Evolutionary conservation across 2,113 vertebrate species (phyloP).

Genomic region (Muscicapa adusta): DNA sequence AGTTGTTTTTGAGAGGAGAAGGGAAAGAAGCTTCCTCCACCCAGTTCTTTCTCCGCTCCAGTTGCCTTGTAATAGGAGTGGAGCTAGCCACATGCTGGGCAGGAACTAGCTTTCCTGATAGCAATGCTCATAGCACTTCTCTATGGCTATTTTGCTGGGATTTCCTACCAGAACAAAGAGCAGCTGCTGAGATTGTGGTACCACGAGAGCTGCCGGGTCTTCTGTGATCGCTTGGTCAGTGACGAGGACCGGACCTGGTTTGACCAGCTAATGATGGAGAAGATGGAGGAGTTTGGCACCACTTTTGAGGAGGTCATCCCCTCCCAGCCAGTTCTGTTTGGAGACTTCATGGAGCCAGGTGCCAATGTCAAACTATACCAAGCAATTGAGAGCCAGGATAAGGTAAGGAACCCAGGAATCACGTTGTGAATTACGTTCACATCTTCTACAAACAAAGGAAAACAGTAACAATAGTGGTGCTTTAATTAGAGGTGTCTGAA

Average conservation of each 20-base stretch:
- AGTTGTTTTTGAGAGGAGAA: background rate
- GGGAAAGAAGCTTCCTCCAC: background rate
- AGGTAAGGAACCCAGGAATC: slow-evolving; percentile 64
- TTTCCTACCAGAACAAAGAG: slow-evolving; percentile 73
- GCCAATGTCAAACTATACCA: slow-evolving; percentile 77
- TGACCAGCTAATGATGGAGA: slow-evolving; percentile 74
- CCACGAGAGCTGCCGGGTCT: slow-evolving; percentile 88
- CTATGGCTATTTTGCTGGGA: background rate
- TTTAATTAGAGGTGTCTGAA: background rate
- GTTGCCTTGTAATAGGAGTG: background rate
- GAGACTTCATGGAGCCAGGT: slow-evolving; percentile 86
- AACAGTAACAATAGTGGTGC: background rate
- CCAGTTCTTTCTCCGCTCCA: background rate
- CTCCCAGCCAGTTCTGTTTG: slow-evolving; percentile 82
- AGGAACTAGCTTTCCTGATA: background rate
- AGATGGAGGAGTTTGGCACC: slow-evolving; percentile 77
- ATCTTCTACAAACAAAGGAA: background rate
- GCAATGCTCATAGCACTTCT: background rate
- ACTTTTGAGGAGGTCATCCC: slow-evolving; percentile 78
- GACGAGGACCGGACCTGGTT: slow-evolving; percentile 84
- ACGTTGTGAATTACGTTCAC: background rate
- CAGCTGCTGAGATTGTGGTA: slow-evolving; percentile 87
- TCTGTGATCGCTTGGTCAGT: slow-evolving; percentile 86
- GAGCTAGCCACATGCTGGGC: background rate
- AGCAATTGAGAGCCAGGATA: slow-evolving; percentile 75